Evolutionary conservation across 1,140 invertebrate species (phyloP), one percentile per base, ranked within the genome.

Genomic region (Nomia melanderi): DNA sequence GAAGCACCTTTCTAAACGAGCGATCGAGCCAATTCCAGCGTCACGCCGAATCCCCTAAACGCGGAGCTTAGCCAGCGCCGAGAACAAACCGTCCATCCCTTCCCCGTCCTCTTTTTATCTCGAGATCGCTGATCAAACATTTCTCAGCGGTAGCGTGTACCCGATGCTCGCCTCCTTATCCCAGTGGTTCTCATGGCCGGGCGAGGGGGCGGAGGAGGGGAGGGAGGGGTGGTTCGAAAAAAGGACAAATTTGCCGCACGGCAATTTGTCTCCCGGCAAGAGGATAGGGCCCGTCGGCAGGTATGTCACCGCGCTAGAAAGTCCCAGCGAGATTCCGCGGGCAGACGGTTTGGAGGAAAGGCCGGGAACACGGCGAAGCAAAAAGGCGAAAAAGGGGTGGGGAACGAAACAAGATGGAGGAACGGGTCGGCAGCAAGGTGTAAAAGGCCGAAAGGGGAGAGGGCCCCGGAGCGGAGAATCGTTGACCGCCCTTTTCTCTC

Each of bases 401-500:
- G 77, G 70, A 73, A 65, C 29, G 77, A 73, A 73, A 65, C 29
- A 29, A 64, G 53, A 39, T 29, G n/a, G 62, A 75, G 81, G 78
- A 79, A 70, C 36, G 59, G 59, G 59, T 57, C 66, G 65, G 50
- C 62, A 63, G 50, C 69, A 81, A 70, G 65, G 72, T 75, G 73
- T 59, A 75, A 50, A 50, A 66, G 56, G 29, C 17, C 9, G 50
- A 44, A 65, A 50, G 64, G 47, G 64, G 73, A 62, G 39, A 60
- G 76, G 63, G 60, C 41, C 14, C 14, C 14, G 54, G 57, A 25
- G 62, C 54, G 25, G 70, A 65, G 77, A 64, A 71, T 63, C 23
- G 82, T 50, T n/a, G 67, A 80, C 73, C 77, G 85, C 67, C 84
- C 78, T 86, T 84, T 87, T 83, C 84, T 87, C 84, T 87, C 86